A percentile compares a stretch with the other conserved stretches of the same genome.
Conservation (phyloP, 64 coral and sea anemone genomes). For the Orbicella faveolata region DNA sequence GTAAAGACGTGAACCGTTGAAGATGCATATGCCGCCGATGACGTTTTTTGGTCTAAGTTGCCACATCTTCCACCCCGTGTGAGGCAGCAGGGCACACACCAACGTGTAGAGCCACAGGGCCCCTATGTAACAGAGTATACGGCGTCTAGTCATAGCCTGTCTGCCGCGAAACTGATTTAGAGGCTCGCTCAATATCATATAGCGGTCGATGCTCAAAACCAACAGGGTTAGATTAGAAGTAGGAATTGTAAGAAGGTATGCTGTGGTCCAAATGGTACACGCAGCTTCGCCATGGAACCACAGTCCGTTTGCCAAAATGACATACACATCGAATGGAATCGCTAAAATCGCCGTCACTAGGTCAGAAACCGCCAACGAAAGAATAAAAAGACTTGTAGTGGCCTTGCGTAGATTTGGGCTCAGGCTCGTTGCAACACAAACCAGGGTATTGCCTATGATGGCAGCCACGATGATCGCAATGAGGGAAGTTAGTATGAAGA, state of each 20-base stretch:
- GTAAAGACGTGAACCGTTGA: slow-evolving; percentile 47
- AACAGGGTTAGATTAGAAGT: slow-evolving; percentile 64
- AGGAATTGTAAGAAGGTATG: slow-evolving; percentile 55
- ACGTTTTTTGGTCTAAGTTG: neutral
- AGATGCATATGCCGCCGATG: slow-evolving; percentile 2
- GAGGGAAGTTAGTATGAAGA: neutral
- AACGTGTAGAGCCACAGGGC: slow-evolving; percentile 56
- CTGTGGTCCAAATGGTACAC: slow-evolving; percentile 43
- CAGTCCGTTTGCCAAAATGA: slow-evolving; percentile 24
- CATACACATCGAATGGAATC: slow-evolving; percentile 54
- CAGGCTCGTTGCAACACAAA: slow-evolving; percentile 43
- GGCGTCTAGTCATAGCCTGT: slow-evolving; percentile 44
- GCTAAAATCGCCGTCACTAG: slow-evolving; percentile 54
- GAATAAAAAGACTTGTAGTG: slow-evolving; percentile 59
- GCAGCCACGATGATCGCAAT: slow-evolving; percentile 50
- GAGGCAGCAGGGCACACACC: slow-evolving; percentile 37
- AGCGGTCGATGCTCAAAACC: slow-evolving; percentile 66
- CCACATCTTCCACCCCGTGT: slow-evolving; percentile 46
- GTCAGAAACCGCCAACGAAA: slow-evolving; percentile 67
- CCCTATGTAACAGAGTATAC: slow-evolving; percentile 16
- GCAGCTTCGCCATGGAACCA: slow-evolving; percentile 36
- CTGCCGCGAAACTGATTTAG: slow-evolving; percentile 53
- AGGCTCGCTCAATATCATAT: slow-evolving; percentile 49
- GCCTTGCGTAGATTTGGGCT: slow-evolving; percentile 62
- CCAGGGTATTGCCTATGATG: slow-evolving; percentile 48